phyloP scores from a whole-genome alignment of 2,113 vertebrate genomes.

The Falcunculus frontatus region DNA sequence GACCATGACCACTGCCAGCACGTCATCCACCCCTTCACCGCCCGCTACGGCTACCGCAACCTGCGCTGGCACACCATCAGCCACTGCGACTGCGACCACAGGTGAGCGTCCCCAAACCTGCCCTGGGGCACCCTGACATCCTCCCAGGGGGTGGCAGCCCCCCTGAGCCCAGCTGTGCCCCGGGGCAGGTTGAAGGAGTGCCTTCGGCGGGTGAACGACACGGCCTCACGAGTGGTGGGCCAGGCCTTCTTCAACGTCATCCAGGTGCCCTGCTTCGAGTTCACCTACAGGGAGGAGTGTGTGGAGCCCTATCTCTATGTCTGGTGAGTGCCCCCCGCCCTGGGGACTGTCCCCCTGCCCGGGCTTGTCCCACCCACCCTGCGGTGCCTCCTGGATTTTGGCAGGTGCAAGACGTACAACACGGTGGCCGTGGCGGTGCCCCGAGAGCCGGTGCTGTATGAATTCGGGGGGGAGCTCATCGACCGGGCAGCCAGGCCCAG shows the following conservation, averaged over 20 bases:
- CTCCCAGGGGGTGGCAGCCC: neutral
- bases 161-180: neutral
- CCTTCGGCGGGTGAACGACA: slow-evolving; percentile 81
- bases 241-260: slow-evolving; percentile 90
- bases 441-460: slow-evolving; percentile 79
- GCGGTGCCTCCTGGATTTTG: rapidly evolving
- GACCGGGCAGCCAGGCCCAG: slow-evolving; percentile 66
- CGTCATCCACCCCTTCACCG: slow-evolving; percentile 85
- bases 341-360: rapidly evolving
- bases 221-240: slow-evolving; percentile 81
- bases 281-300: slow-evolving; percentile 82
- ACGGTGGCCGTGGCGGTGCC: slow-evolving; percentile 79
- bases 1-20: slow-evolving; percentile 87
- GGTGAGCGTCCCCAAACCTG: slow-evolving; percentile 32
- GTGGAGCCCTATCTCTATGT: slow-evolving; percentile 87
- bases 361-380: neutral
- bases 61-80: slow-evolving; percentile 87
- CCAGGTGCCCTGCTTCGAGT: slow-evolving; percentile 85
- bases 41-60: slow-evolving; percentile 82
- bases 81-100: slow-evolving; percentile 87
- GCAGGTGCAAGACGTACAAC: slow-evolving; percentile 85
- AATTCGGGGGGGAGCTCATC: slow-evolving; percentile 81
- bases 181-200: slow-evolving; percentile 80
- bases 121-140: neutral
- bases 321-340: slow-evolving; percentile 73